Conservation (phyloP, 2,113 vertebrate genomes). For the Mellivora capensis region DNA sequence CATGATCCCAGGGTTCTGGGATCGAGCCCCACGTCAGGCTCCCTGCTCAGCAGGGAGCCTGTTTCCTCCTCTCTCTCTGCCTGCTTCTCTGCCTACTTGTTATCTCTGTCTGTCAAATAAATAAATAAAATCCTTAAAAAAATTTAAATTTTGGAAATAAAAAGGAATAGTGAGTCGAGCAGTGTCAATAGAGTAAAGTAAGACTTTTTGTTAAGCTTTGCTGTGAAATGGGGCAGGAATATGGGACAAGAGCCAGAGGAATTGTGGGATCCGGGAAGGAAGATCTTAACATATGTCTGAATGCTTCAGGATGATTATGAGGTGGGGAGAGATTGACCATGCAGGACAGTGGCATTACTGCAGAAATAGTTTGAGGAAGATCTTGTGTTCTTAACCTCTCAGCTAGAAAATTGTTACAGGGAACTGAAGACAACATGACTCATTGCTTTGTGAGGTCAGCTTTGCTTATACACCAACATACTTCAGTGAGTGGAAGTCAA, state of each 20-base stretch:
- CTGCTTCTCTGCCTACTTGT: too few relatives aligned
- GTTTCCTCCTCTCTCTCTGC: too few relatives aligned
- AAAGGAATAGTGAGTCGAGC: neutral
- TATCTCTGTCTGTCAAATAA: too few relatives aligned
- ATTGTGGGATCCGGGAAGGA: neutral
- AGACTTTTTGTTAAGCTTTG: neutral
- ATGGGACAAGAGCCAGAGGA: neutral
- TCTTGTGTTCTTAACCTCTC: neutral
- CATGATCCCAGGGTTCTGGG: too few relatives aligned
- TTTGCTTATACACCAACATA: rapidly evolving
- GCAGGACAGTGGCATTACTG: neutral
- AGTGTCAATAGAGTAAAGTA: neutral
- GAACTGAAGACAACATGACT: neutral
- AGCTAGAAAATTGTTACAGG: neutral
- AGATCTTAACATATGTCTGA: neutral
- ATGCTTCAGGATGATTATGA: neutral
- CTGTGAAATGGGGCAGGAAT: neutral
- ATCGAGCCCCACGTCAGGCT: too few relatives aligned
- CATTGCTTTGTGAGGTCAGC: neutral
- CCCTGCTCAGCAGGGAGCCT: too few relatives aligned
- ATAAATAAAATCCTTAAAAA: too few relatives aligned
- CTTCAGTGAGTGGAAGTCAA: neutral
- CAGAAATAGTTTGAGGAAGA: neutral
- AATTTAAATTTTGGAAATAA: neutral
- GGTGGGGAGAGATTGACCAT: neutral